Base-by-base conservation (phyloP, 2,888 invertebrate genomes). In the Ecliptopera silaceata region DNA sequence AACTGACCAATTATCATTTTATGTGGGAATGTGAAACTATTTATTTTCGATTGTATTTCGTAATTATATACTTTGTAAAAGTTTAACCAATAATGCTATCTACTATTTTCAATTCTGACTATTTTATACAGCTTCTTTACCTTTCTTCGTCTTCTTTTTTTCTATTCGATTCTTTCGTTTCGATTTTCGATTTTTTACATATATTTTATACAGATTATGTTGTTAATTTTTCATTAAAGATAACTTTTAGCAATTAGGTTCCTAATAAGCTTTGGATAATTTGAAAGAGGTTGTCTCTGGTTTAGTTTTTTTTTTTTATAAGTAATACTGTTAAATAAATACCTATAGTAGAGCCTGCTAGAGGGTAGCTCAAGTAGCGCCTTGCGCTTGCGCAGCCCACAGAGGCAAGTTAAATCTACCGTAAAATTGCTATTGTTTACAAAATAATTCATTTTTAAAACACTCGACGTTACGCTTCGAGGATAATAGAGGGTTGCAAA, bases 381-480 rank as follows among this genome's bases (percentile, higher is more conserved):
- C 60, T 71, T 80, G 81, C 83, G 83, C 78, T 72, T 75, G 59
- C 82, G 80, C 84, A 26, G 26, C 26, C 10, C 6, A 26, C 26
- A 81, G 80, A 79, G 79, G 79, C 66, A 63, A 63, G 63, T 55
- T 69, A 75, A 83, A 84, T 85, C 73, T 86, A 88, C 80, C 89
- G 88, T 75, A 79, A 89, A 90, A 90, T 89, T 87, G 74, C 80
- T 79, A 82, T 86, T 86, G 87, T 88, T 88, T 87, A 88, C 84
- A 77, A 86, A 88, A 88, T 84, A 80, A 83, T 70, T 76, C 63
- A 80, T 82, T 84, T 86, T 79, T 77, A 71, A 60, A 61, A 46
- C 46, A 51, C 51, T 32, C 51, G 26, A 47, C 59, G 56, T 56
- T 34, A 50, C 54, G 61, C 26, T 57, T 36, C 1, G 51, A 20